These are phyloP conservation scores for Scopus umbretta DNA, from an alignment of 2,113 vertebrate genomes.

Conservation along the genomic window DNA sequence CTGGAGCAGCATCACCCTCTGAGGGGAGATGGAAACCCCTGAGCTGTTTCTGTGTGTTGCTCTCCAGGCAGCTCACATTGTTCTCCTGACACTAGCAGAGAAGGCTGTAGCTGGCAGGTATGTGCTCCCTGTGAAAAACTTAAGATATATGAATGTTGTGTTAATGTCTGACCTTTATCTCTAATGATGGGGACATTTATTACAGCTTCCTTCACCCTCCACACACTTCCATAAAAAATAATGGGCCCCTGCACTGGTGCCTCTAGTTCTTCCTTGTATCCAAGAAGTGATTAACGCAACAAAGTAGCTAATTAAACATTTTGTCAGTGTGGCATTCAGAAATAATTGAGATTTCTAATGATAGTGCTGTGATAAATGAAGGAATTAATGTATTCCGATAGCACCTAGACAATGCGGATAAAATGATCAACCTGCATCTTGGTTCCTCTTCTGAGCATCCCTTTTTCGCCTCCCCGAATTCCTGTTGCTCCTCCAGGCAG, in stretches of 20 bases:
- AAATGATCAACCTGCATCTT: not conserved
- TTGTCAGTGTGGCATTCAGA: conserved; percentile 42
- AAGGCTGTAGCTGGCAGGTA: not conserved
- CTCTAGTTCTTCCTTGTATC: not conserved
- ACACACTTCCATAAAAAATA: conserved; percentile 33
- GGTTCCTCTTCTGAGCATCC: not conserved
- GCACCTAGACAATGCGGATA: not conserved
- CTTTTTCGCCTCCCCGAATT: not conserved
- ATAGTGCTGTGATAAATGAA: conserved; percentile 58
- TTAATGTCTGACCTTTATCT: conserved; percentile 47
- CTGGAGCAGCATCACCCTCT: not conserved
- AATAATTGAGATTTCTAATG: conserved; percentile 66
- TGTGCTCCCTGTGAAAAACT: not conserved
- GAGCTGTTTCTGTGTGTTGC: not conserved
- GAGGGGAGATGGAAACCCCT: not conserved
- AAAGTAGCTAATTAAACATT: conserved; percentile 60
- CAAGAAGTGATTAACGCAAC: conserved; percentile 32
- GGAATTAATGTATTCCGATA: conserved; percentile 48
- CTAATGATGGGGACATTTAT: conserved; percentile 34
- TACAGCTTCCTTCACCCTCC: not conserved
- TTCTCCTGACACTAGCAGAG: not conserved
- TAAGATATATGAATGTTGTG: not conserved
- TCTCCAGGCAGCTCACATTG: not conserved
- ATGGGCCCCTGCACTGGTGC: not conserved
- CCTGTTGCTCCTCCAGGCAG: not conserved